phyloP scores from a whole-genome alignment of 2,113 vertebrate genomes.

The Menura novaehollandiae region DNA sequence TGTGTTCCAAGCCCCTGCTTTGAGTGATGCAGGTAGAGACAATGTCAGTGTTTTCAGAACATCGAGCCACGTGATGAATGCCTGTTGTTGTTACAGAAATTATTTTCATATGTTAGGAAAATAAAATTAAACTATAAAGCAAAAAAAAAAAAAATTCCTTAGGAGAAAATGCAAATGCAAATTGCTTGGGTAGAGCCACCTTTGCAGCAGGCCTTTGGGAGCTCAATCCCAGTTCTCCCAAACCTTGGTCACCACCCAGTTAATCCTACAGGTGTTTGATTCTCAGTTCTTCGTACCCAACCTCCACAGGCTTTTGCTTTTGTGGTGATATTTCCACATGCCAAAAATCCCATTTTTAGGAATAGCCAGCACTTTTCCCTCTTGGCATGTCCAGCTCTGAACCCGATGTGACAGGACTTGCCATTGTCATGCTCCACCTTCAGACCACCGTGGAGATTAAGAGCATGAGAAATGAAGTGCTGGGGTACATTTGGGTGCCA shows the following conservation, averaged over 20 bases:
- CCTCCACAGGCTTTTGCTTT: neutral
- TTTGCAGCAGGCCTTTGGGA: neutral
- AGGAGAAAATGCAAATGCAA: neutral
- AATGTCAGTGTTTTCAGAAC: neutral
- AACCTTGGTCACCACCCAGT: neutral
- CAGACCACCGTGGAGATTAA: neutral
- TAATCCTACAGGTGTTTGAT: neutral
- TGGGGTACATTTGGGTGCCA: too few relatives aligned
- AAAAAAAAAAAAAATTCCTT: neutral
- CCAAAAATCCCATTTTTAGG: neutral
- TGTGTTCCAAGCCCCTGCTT: neutral
- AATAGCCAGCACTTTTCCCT: neutral
- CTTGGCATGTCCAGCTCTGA: neutral
- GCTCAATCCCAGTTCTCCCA: neutral
- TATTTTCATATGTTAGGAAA: neutral
- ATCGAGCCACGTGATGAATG: accelerated
- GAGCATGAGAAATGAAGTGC: neutral
- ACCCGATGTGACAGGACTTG: neutral
- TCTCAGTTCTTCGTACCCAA: neutral
- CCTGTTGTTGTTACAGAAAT: neutral
- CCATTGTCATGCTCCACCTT: neutral
- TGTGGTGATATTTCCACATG: neutral
- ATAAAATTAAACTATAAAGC: neutral
- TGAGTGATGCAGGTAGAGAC: neutral
- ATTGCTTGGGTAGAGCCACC: neutral